Evolutionary conservation across 2,113 vertebrate species (phyloP).

Genomic region (Tragelaphus imberbis): DNA sequence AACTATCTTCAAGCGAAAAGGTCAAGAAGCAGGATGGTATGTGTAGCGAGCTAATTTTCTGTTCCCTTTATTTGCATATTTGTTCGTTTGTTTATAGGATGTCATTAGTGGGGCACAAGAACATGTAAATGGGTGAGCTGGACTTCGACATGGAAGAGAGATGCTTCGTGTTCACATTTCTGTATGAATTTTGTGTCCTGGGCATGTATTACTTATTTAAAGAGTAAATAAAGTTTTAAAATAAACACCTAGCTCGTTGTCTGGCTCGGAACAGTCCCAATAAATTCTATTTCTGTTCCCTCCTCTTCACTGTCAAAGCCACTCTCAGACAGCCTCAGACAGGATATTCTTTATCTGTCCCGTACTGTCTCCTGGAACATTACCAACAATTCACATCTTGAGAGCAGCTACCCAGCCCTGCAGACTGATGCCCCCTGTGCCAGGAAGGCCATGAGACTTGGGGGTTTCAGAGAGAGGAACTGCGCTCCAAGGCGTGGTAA

Average conservation of each 20-base stretch:
- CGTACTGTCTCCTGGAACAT: not conserved
- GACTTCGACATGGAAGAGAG: not conserved
- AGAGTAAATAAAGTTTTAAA: not conserved
- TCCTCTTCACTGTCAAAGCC: not conserved
- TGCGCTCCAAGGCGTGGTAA: not conserved
- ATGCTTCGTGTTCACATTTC: not conserved
- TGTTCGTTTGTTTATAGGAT: accelerated
- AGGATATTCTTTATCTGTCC: not conserved
- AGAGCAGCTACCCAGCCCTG: not conserved
- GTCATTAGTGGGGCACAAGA: accelerated
- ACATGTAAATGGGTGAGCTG: not conserved
- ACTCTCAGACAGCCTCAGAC: not conserved
- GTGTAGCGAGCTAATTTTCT: not conserved
- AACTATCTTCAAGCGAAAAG: not conserved
- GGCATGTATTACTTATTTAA: not conserved
- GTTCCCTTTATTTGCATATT: not conserved
- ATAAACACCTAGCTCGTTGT: not conserved
- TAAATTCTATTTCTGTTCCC: not conserved
- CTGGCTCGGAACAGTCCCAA: not conserved
- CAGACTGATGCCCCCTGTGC: accelerated
- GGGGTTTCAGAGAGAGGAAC: not conserved
- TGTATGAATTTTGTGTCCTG: not conserved
- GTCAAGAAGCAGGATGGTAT: not conserved
- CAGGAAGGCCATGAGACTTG: accelerated
- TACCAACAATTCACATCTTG: not conserved